Conservation (phyloP, 2,888 invertebrate species). For the Dione vanillae region DNA sequence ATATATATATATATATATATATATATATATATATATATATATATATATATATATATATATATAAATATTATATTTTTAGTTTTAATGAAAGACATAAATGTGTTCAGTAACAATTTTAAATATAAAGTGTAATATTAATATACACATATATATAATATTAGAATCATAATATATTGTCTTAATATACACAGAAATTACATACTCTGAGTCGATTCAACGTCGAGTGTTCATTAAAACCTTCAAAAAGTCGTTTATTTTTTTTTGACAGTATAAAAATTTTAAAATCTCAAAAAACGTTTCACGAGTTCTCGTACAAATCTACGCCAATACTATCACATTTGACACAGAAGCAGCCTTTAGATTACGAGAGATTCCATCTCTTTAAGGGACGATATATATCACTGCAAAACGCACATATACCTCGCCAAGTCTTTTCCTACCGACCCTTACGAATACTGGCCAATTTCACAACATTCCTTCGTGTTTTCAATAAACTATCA, state of each 20-base stretch:
- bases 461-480: slow-evolving; percentile 51
- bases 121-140: too few species aligned
- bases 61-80: too few species aligned
- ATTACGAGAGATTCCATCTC: slow-evolving; percentile 53
- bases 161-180: background rate
- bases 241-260: slow-evolving; percentile 5
- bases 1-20: too few species aligned
- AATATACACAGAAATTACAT: background rate
- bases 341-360: slow-evolving; percentile 52
- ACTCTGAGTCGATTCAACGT: slow-evolving; percentile 16
- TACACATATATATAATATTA: background rate
- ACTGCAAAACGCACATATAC: slow-evolving; percentile 47
- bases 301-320: slow-evolving; percentile 36
- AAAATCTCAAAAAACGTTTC: slow-evolving; percentile 40
- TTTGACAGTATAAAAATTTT: slow-evolving; percentile 36
- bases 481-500: slow-evolving; percentile 13
- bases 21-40: too few species aligned
- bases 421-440: slow-evolving; percentile 42
- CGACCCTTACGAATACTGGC: slow-evolving; percentile 66
- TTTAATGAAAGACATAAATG: too few species aligned
- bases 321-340: slow-evolving; percentile 48
- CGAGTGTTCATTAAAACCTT: slow-evolving; percentile 5
- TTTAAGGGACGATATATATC: slow-evolving; percentile 51
- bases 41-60: too few species aligned
- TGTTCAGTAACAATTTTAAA: too few species aligned